Evolutionary conservation across 2,888 invertebrate species (phyloP), one percentile per base, ranked within the genome.

Genomic region (Lepidochrysops patricia): DNA sequence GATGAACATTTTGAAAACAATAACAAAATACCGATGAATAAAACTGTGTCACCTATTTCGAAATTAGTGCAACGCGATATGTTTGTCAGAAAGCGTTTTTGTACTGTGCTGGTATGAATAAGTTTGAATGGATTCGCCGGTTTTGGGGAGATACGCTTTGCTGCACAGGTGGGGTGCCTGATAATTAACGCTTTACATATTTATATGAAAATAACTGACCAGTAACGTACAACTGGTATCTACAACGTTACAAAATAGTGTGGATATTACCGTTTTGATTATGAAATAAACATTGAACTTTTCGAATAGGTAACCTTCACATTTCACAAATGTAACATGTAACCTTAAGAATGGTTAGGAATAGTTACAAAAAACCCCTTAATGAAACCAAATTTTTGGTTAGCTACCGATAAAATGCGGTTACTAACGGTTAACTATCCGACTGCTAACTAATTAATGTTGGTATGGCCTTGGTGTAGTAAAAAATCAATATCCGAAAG

Each of bases 141-240:
- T 83, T 86, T 84, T 80, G 75, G 82, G 90, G 90, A 90, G 89
- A 90, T 84, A 80, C 86, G 90, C 86, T 89, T 87, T 77, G 85
- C 60, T 84, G 87, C 70, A 70, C 88, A 88, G 84, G 80, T 84
- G 88, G 90, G 90, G 90, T 89, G 89, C 84, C 88, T 86, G 80
- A 84, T 88, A 88, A 90, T 89, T 89, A 88, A 82, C 74, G 84
- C 81, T 85, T 84, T 52, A 52, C 29, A 32, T 54, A 32, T 54
- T 54, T 43, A 19, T 49, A 54, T 54, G 43, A 54, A 52, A 52
- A 52, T 52, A 52, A 23, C 54, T 54, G 32, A 54, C 29, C 54
- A 54, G 54, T 32, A 54, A 32, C 54, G 54, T 29, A 54, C 54
- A n/a, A n/a, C n/a, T n/a, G n/a, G n/a, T n/a, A n/a, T n/a, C n/a